These are phyloP conservation scores for Calameuta idolon DNA, from an alignment of 2,888 invertebrate genomes.

Conservation along the genomic window DNA sequence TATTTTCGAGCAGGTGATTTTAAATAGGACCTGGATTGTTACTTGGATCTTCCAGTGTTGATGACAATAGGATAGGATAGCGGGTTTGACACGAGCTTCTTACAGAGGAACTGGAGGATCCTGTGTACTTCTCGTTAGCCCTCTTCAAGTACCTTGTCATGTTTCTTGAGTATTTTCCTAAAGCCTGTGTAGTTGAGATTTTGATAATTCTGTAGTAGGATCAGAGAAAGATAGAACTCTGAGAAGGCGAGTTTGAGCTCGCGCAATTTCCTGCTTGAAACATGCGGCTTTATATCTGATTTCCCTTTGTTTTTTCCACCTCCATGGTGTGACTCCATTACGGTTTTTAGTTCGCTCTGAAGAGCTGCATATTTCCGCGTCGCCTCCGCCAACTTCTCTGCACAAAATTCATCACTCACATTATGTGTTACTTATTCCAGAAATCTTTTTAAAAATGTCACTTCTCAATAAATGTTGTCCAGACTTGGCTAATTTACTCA, in stretches of 20 bases:
- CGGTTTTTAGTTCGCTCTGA: constrained; percentile 82
- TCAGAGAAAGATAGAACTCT: constrained; percentile 97
- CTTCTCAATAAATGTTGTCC: background rate
- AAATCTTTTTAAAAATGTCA: background rate
- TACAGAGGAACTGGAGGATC: background rate
- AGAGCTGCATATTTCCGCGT: constrained; percentile 93
- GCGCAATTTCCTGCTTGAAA: constrained; percentile 85
- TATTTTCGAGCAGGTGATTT: background rate
- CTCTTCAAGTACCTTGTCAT: constrained; percentile 85
- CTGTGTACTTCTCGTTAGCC: background rate
- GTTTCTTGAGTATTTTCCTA: constrained; percentile 98
- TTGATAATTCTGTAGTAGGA: constrained; percentile 97
- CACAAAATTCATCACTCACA: constrained; percentile 41
- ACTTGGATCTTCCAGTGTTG: constrained; percentile 3
- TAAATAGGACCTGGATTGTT: background rate
- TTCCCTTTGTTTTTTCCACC: constrained; percentile 66
- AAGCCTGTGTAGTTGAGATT: constrained; percentile 99
- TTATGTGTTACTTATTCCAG: constrained; percentile 1
- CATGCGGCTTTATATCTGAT: constrained; percentile 64
- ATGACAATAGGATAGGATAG: background rate
- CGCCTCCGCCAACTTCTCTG: constrained; percentile 97
- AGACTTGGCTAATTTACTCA: constrained; percentile 56
- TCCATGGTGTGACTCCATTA: constrained; percentile 60
- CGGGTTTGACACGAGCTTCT: background rate
- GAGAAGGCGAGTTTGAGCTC: constrained; percentile 98